Percentiles rank a stretch among this genome's conserved stretches.
phyloP scores from a whole-genome alignment of 2,113 vertebrate species.

The Cololabis saira region DNA sequence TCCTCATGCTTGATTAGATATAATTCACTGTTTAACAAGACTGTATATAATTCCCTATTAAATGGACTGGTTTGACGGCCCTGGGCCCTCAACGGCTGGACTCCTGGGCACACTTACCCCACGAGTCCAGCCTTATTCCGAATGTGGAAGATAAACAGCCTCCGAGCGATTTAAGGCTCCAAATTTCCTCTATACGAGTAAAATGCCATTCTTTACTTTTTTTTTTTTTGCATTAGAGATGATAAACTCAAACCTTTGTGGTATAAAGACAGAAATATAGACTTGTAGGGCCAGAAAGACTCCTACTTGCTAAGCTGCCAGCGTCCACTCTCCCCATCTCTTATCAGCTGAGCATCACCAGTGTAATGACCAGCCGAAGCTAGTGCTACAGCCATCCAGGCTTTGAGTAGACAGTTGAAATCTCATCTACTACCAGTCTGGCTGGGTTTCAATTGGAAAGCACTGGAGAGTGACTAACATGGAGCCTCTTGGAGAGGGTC shows the following conservation, averaged over 20 bases:
- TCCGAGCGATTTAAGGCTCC: background rate
- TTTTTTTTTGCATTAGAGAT: too few relatives aligned
- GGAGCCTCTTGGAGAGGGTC: constrained; percentile 76
- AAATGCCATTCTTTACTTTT: too few relatives aligned
- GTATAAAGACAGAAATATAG: background rate
- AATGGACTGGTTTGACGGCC: constrained; percentile 71
- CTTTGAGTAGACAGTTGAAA: constrained; percentile 68
- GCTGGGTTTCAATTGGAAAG: constrained; percentile 77
- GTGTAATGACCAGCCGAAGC: constrained; percentile 43
- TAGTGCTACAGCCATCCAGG: constrained; percentile 34
- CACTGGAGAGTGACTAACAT: constrained; percentile 79
- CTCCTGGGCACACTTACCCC: background rate
- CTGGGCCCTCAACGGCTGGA: constrained; percentile 21
- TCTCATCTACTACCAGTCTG: constrained; percentile 75
- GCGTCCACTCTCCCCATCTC: constrained; percentile 11
- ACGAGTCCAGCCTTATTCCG: too few relatives aligned
- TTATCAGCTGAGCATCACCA: constrained; percentile 30
- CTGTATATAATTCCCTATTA: constrained; percentile 77
- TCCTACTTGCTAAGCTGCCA: background rate
- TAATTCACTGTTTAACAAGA: constrained; percentile 82
- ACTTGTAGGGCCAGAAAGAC: background rate
- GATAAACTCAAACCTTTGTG: background rate
- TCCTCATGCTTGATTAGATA: constrained; percentile 79
- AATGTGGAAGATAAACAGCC: background rate
- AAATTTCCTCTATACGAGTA: background rate